A percentile compares a stretch with the other conserved stretches of the same genome.
Evolutionary conservation across 2,888 invertebrate genomes (phyloP).

Genomic region (Parasteatoda lunata): DNA sequence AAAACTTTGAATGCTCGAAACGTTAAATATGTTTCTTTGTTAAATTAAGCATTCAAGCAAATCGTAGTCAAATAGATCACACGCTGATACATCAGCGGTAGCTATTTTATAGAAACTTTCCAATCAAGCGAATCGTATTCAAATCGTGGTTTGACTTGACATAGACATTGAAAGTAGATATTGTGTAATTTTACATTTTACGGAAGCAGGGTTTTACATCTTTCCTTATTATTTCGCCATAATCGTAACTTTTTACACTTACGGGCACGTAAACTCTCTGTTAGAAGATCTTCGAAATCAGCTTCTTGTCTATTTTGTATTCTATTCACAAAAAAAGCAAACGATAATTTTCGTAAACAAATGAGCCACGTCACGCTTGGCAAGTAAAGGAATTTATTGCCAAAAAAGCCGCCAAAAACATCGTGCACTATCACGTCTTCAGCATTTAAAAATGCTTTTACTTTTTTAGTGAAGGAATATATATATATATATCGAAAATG

Average conservation of each 20-base stretch:
- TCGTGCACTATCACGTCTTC: background rate
- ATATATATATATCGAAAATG: background rate
- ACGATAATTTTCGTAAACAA: conserved; percentile 2
- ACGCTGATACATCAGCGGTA: too few species aligned
- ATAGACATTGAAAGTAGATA: background rate
- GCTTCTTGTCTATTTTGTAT: background rate
- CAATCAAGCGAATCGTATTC: too few species aligned
- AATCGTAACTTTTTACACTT: background rate
- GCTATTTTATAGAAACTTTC: too few species aligned
- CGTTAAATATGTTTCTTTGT: too few species aligned
- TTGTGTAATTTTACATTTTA: background rate
- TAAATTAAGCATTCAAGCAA: too few species aligned
- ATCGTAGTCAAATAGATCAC: too few species aligned
- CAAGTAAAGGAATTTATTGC: background rate
- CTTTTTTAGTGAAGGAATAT: background rate
- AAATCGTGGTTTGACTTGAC: too few species aligned
- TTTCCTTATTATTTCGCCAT: too few species aligned
- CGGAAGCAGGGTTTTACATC: background rate
- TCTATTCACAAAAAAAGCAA: background rate
- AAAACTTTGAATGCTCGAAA: too few species aligned
- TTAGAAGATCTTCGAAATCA: background rate
- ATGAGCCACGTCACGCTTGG: background rate
- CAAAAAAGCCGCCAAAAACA: background rate
- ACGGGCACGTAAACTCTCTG: background rate
- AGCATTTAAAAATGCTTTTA: background rate